Base-by-base conservation (phyloP, 2,888 invertebrate genomes). In the Ectropis crepuscularia region DNA sequence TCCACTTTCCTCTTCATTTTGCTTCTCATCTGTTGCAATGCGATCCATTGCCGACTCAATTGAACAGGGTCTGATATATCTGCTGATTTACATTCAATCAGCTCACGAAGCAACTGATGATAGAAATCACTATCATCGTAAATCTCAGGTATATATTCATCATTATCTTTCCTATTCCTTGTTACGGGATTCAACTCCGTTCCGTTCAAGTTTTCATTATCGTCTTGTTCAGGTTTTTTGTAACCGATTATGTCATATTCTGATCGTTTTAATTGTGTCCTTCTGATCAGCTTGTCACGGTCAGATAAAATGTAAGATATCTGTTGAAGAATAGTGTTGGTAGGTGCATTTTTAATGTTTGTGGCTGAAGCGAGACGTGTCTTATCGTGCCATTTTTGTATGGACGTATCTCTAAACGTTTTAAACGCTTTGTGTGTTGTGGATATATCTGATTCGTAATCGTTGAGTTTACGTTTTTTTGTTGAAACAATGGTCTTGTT, bases 111-210 rank as follows among this genome's bases (percentile, higher is more conserved):
- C 59, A 99, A 92, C 78, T 98, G 97, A 86, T 99, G 98, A 87
- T 99, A 99, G 85, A 99, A 99, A 83, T 99, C 99, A 77, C 97
- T 97, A 81, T 99, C 99, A 85, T 99, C 99, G 89, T 98, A 99
- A 77, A 99, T 97, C 89, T 99, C 97, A 0, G 93, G 78, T 78
- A 97, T 95, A 69, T 95, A 95, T 73, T 96, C 95, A 72, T 94
- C 94, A 63, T 88, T 80, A 54, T 92, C 88, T 71, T 87, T 87
- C n/a, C 89, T 78, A 54, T 82, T 80, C 71, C 73, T 84, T 12
- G 70, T 76, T 5, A 77, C 70, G 0, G 74, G 75, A 60, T 83
- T 86, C 6, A 66, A 36, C 71, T 83, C 83, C 12, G 68, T 65
- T 0, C 65, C 75, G 68, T 78, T 78, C 43, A 73, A 60, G 50